Base-by-base conservation (phyloP, 2,113 vertebrate species). In the Gallinago media region DNA sequence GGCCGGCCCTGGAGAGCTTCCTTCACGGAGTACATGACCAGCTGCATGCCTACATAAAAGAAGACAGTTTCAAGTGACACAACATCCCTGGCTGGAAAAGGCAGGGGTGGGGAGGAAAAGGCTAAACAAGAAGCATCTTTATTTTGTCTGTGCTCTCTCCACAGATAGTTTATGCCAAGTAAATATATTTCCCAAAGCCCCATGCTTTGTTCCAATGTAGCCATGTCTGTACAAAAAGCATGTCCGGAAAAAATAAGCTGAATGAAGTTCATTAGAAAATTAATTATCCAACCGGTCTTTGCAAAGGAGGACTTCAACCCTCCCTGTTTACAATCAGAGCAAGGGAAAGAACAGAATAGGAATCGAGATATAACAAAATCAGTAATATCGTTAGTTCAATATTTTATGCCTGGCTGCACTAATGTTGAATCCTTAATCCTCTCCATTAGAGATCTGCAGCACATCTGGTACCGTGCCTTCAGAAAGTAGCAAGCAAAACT, bases 1-100 rank as follows among this genome's bases (percentile, higher is more conserved):
- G 99, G 98, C 80, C 97, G 97, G 54, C 99, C 99, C 54, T 98
- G 98, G 55, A 99, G 97, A 94, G 99, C 99, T 77, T 99, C 99
- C 83, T 97, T 99, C 92, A 99, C 98, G 0, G 99, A 99, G 82
- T 99, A 99, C 95, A 99, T 80, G 47, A 99, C 99, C 1, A 98
- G 99, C 96, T 99, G 99, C 99, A 99, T 99, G 31, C 99, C 99
- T 99, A 27, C 55, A 88, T 10, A 74, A 95, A 96, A 97, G 18
- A 97, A 93, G 52, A 75, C 8, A 85, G n/a, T 74, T 72, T 55
- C 71, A 92, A 76, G 46, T 54, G 56, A 67, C 20, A 31, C 6
- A 10, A 75, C 40, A 52, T 68, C 12, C 50, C 65, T 44, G 58
- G 27, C 36, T 52, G n/a, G 32, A 81, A 80, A 47, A 84, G 17